A percentile compares a stretch with the other conserved stretches of the same genome.
These are phyloP conservation scores for Rosalia funebris DNA, from an alignment of 2,888 invertebrate species.

Conservation along the genomic window DNA sequence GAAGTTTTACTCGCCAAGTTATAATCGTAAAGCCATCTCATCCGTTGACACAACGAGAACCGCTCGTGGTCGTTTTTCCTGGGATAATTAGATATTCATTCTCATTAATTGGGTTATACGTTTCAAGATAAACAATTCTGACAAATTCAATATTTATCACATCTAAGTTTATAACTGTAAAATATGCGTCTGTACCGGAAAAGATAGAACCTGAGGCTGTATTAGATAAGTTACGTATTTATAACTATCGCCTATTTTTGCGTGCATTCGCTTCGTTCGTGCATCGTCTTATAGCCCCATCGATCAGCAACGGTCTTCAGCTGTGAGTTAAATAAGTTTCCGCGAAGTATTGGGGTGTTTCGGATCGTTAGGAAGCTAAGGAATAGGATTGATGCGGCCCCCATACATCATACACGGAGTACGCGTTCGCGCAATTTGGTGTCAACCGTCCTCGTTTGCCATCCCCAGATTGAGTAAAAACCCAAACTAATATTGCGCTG, in stretches of 20 bases:
- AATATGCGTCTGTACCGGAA: too few species aligned
- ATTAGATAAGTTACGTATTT: too few species aligned
- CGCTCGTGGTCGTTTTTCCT: too few species aligned
- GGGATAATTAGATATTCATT: too few species aligned
- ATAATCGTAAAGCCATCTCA: too few species aligned
- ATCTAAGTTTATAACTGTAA: too few species aligned
- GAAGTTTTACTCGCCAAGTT: too few species aligned
- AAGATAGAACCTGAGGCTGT: too few species aligned
- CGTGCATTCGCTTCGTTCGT: neutral
- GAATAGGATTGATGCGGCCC: constrained; percentile 42
- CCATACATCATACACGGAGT: constrained; percentile 44
- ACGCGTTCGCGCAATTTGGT: constrained; percentile 32
- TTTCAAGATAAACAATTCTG: too few species aligned
- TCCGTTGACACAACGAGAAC: too few species aligned
- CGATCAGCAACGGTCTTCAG: constrained; percentile 37
- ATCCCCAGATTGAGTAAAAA: constrained; percentile 7
- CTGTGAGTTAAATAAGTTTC: constrained; percentile 38
- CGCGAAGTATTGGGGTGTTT: constrained; percentile 36
- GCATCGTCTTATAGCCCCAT: constrained; percentile 29
- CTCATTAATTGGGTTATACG: too few species aligned
- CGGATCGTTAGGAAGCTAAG: constrained; percentile 41
- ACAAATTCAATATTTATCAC: too few species aligned
- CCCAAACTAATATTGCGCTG: neutral
- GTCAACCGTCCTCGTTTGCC: constrained; percentile 17
- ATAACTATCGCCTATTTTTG: neutral